A percentile compares a stretch with the other conserved stretches of the same genome.
Evolutionary conservation across 2,113 vertebrate species (phyloP).

Genomic region (Maylandia zebra): DNA sequence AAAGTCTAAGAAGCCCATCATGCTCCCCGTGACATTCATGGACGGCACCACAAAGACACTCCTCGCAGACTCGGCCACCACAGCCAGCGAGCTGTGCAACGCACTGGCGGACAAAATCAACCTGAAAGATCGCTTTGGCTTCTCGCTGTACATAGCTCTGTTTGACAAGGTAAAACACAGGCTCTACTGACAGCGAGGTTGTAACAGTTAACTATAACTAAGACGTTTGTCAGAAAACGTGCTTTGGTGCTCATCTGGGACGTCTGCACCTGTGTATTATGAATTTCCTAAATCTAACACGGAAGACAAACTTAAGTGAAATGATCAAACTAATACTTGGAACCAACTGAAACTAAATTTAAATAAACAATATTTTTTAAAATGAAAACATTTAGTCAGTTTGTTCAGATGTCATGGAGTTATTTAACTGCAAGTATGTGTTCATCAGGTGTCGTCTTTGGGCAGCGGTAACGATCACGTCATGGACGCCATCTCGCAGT

Average conservation of each 20-base stretch:
- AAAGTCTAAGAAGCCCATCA: slow-evolving; percentile 97
- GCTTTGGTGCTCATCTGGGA: background rate
- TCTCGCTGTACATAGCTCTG: slow-evolving; percentile 95
- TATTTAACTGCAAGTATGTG: too few relatives aligned
- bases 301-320: background rate
- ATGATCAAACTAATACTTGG: background rate
- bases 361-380: background rate
- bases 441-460: slow-evolving; percentile 88
- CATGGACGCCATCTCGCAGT: slow-evolving; percentile 97
- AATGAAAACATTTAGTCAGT: background rate
- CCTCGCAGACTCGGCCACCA: slow-evolving; percentile 91
- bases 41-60: slow-evolving; percentile 96
- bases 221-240: background rate
- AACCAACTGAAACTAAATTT: background rate
- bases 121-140: slow-evolving; percentile 89
- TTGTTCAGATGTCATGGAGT: background rate
- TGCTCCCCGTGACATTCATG: slow-evolving; percentile 98
- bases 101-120: slow-evolving; percentile 89
- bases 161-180: slow-evolving; percentile 86
- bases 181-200: background rate
- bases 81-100: slow-evolving; percentile 89
- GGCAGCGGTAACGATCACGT: slow-evolving; percentile 94
- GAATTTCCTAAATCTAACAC: background rate
- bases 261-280: rapidly evolving
- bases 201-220: background rate